Evolutionary conservation across 2,888 invertebrate species (phyloP), one percentile per base, ranked within the genome.

Genomic region (Autographa gamma): DNA sequence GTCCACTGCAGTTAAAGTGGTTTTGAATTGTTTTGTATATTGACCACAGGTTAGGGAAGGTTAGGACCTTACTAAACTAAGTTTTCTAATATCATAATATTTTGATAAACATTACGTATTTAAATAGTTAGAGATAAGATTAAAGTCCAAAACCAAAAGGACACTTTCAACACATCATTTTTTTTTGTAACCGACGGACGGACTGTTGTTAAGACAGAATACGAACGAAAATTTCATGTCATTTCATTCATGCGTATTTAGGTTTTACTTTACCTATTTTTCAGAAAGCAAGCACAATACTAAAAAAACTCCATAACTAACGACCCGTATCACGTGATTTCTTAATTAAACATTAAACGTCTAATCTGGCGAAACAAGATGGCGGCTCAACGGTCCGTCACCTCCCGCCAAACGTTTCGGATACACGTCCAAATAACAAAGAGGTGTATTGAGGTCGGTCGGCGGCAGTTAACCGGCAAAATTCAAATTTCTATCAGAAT

Each of bases 401-500:
- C 84, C 77, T 85, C 63, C 18, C 60, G 68, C 78, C 69, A 71
- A 75, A 76, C 80, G 76, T 78, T 85, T 87, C 81, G 80, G 84
- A 87, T 85, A 85, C 84, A 90, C 88, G 85, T 88, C 87, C 86
- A 90, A 93, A 87, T 87, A 91, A 93, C 93, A 93, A 93, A 93
- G 92, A 85, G 85, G 83, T 83, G 81, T 81, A 85, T 85, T 88
- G 87, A 89, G 88, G 88, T 92, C 95, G 95, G 95, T 94, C 92
- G 92, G 88, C 87, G 88, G 90, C 94, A 92, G 93, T 95, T 95
- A 93, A 92, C 92, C 93, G 94, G 94, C 94, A 93, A 94, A 95
- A 95, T 95, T 94, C 91, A 93, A 95, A 95, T 94, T 94, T 93
- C 93, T 89, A 92, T 90, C 92, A 91, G 92, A 93, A 94, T 92